Conservation (phyloP, 2,797 vertebrate species). For the Paedocypris micromegethes region DNA sequence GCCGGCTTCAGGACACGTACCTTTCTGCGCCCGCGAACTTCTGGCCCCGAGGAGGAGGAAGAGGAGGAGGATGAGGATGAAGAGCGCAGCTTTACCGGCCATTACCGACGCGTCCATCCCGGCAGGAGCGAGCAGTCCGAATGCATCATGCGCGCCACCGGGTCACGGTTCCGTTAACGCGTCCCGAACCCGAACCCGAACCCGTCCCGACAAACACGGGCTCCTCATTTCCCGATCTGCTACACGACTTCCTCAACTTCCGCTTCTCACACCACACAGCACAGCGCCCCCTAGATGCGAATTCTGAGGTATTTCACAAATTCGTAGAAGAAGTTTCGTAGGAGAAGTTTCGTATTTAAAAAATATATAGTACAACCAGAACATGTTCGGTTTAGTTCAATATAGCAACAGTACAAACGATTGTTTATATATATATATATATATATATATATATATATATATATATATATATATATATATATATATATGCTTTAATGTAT, state of each 20-base stretch:
- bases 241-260: conserved; percentile 69
- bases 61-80: conserved; percentile 69
- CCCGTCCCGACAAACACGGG: conserved; percentile 19
- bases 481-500: too few species aligned
- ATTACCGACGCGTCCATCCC: conserved; percentile 77
- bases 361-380: background rate
- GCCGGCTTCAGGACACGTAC: conserved; percentile 56
- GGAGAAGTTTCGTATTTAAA: background rate
- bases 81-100: conserved; percentile 68
- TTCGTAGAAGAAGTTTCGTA: conserved; percentile 5
- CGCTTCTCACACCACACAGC: conserved; percentile 63
- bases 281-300: conserved; percentile 51
- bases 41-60: conserved; percentile 61
- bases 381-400: too few species aligned
- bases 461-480: too few species aligned
- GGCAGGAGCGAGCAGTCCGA: conserved; percentile 67
- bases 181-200: conserved; percentile 16
- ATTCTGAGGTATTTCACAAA: conserved; percentile 17
- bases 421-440: too few species aligned
- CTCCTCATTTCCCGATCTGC: conserved; percentile 52
- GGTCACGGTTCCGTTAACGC: conserved; percentile 5
- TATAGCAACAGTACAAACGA: too few species aligned
- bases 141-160: conserved; percentile 67
- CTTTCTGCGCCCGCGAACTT: conserved; percentile 70
- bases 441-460: too few species aligned